Evolutionary conservation across 1,140 invertebrate genomes (phyloP), one percentile per base, ranked within the genome.

Genomic region (Pectinophora gossypiella): DNA sequence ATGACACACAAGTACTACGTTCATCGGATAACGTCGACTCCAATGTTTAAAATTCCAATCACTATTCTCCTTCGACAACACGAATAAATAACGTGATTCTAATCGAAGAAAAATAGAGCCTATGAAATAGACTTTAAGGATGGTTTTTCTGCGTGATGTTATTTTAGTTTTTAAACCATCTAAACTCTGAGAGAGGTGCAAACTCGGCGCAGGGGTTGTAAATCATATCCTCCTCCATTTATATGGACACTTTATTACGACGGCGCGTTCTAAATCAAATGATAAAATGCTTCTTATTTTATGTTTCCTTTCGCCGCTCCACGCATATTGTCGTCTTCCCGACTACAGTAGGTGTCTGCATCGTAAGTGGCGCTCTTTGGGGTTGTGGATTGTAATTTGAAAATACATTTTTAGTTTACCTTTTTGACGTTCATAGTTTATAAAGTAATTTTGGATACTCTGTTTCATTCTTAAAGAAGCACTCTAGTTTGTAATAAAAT

Each of bases 271-370:
- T 84, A 81, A 84, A 84, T 84, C 80, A 82, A 84, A 84, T 85
- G 76, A 85, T 82, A 85, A 84, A 82, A 81, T 73, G 69, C 68
- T 80, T 68, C 64, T 81, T 81, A 85, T 81, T 83, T 83, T 80
- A 79, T 81, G 68, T 77, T 74, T 74, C 67, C 75, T 77, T 69
- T 68, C 62, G 58, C 55, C 68, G 64, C 68, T 68, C 59, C 54
- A 69, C 68, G 68, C 59, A 67, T 72, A 81, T 76, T 76, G 72
- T 70, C 66, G 62, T 65, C 61, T 65, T 61, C 51, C 58, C 48
- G 56, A 55, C 61, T 55, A 36, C 20, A 50, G 40, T 51, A 54
- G 44, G 38, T 40, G 58, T 50, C 46, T 49, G 55, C 62, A 53
- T 42, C 47, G 42, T 57, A 48, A 66, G 63, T 63, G 64, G 52